Conservation (phyloP, 1,140 invertebrate species). For the Drosophila kurseongensis region DNA sequence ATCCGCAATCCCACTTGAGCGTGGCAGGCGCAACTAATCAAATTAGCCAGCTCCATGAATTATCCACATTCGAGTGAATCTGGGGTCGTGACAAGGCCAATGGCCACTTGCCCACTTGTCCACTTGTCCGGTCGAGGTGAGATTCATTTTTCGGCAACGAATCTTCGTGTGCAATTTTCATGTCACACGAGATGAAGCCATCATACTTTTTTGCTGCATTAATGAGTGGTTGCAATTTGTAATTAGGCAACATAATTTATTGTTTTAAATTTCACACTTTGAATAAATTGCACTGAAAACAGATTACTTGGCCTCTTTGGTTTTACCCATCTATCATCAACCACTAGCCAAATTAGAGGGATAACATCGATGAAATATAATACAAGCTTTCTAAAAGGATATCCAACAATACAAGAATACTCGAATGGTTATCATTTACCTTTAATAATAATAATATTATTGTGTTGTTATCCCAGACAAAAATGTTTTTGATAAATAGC, state of each 20-base stretch:
- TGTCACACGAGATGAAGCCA: conserved; percentile 27
- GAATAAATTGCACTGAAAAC: not conserved
- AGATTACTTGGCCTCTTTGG: too few relatives aligned
- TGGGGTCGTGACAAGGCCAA: conserved; percentile 43
- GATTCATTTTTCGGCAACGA: conserved; percentile 8
- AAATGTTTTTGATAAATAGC: not conserved
- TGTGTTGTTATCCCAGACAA: too few relatives aligned
- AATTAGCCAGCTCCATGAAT: conserved; percentile 57
- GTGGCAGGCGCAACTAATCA: conserved; percentile 60
- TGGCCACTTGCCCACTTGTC: conserved; percentile 13
- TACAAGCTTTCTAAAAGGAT: too few relatives aligned
- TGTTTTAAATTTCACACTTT: not conserved
- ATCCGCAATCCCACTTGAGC: not conserved
- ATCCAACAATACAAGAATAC: too few relatives aligned
- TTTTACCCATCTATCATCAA: too few relatives aligned
- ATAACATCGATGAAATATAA: too few relatives aligned
- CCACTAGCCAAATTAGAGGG: too few relatives aligned
- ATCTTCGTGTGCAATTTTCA: conserved; percentile 21
- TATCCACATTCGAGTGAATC: conserved; percentile 58
- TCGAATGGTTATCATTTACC: too few relatives aligned
- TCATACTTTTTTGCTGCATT: conserved; percentile 11
- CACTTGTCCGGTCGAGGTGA: conserved; percentile 22
- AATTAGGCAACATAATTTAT: conserved; percentile 19
- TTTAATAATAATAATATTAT: too few relatives aligned
- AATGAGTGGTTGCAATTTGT: conserved; percentile 14